Conservation (phyloP, 30 jellyfish, hydroid and myxozoan species). For the Chrysaora quinquecirrha region DNA sequence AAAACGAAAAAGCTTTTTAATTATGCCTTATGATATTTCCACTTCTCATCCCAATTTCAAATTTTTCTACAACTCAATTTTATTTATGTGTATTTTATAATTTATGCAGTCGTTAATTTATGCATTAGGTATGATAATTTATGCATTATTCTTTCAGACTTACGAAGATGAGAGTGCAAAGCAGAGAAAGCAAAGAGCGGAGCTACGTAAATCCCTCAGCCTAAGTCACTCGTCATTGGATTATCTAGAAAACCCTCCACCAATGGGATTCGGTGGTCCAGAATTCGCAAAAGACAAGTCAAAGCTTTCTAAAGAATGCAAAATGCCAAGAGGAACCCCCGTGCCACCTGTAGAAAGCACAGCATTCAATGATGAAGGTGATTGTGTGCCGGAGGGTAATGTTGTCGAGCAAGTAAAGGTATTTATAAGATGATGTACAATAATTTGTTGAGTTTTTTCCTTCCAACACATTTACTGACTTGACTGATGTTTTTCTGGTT, state of each 20-base stretch:
- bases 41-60: too few species aligned
- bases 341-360: conserved; percentile 61
- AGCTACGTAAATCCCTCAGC: conserved; percentile 50
- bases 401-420: conserved; percentile 68
- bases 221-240: conserved; percentile 43
- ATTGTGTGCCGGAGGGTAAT: conserved; percentile 85
- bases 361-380: conserved; percentile 80
- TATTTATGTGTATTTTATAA: too few species aligned
- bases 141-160: conserved; percentile 17
- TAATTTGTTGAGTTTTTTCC: too few species aligned
- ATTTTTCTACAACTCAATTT: too few species aligned
- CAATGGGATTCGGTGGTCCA: conserved; percentile 79
- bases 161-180: conserved; percentile 57
- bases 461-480: too few species aligned
- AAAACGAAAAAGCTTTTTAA: too few species aligned
- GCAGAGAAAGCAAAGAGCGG: conserved; percentile 57
- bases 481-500: too few species aligned
- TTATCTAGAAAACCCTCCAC: conserved; percentile 44
- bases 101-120: too few species aligned
- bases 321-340: conserved; percentile 46
- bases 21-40: too few species aligned
- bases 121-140: too few species aligned
- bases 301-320: conserved; percentile 76
- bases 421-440: too few species aligned
- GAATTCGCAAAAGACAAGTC: conserved; percentile 68